A percentile compares a stretch with the other conserved stretches of the same genome.
phyloP scores from a whole-genome alignment of 2,888 invertebrate genomes.

The Steinernema carpocapsae region DNA sequence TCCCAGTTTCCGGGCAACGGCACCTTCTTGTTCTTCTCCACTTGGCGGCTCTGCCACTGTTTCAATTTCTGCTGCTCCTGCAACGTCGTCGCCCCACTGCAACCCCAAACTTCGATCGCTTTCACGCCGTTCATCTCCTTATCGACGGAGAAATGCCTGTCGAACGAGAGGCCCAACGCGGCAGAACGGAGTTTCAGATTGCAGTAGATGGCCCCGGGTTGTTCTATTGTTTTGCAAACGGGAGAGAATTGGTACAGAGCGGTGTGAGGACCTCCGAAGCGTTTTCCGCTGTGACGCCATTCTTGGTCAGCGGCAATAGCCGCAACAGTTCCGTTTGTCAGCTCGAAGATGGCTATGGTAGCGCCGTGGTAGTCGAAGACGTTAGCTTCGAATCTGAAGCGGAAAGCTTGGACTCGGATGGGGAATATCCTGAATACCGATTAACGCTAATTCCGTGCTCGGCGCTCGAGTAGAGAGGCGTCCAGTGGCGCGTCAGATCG shows the following conservation, averaged over 20 bases:
- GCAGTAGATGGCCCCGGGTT: constrained; percentile 47
- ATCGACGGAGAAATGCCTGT: constrained; percentile 39
- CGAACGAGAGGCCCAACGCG: constrained; percentile 48
- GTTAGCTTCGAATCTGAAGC: constrained; percentile 60
- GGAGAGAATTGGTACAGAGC: constrained; percentile 29
- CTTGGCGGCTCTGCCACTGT: constrained; percentile 87
- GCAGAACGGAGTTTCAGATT: constrained; percentile 51
- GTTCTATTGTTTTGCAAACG: constrained; percentile 40
- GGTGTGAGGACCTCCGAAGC: constrained; percentile 4
- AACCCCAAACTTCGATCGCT: constrained; percentile 35
- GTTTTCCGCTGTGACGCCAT: constrained; percentile 52
- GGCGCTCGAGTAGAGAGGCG: constrained; percentile 55
- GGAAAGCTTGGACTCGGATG: neutral
- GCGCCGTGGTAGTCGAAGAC: constrained; percentile 64
- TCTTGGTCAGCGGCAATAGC: constrained; percentile 60
- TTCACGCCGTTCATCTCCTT: constrained; percentile 39
- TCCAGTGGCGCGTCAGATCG: constrained; percentile 45
- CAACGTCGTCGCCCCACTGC: constrained; percentile 39
- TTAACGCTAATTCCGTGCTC: constrained; percentile 61
- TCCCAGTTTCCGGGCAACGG: constrained; percentile 90
- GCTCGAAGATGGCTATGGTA: constrained; percentile 55
- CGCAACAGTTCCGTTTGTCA: constrained; percentile 47
- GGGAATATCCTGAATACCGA: constrained; percentile 40
- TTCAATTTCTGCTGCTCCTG: constrained; percentile 86
- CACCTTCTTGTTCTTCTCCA: constrained; percentile 75